A percentile compares a stretch with the other conserved stretches of the same genome.
These are phyloP conservation scores for Centropus unirufus DNA, from an alignment of 2,113 vertebrate genomes.

Conservation along the genomic window DNA sequence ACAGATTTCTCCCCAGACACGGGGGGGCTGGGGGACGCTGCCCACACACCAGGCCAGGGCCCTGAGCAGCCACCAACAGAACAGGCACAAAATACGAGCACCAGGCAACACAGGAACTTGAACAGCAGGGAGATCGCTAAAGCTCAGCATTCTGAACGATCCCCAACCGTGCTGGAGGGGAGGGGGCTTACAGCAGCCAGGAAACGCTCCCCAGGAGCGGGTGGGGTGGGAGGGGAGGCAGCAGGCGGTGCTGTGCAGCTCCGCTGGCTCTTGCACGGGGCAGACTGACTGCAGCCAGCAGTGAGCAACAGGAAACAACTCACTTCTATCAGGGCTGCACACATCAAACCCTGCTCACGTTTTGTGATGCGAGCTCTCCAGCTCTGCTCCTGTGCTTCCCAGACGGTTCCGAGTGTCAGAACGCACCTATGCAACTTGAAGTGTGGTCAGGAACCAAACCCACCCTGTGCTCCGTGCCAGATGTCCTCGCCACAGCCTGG, in stretches of 20 bases:
- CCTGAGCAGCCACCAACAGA: neutral
- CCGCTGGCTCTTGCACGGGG: neutral
- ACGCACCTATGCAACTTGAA: neutral
- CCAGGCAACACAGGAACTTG: neutral
- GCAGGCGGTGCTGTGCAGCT: fast-evolving
- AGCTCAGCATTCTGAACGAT: fast-evolving
- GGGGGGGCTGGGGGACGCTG: neutral
- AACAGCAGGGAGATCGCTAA: neutral
- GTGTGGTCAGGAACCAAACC: neutral
- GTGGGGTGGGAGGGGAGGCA: fast-evolving
- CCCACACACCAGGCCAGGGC: neutral
- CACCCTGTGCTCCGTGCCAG: neutral
- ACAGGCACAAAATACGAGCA: neutral
- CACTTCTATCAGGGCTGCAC: neutral
- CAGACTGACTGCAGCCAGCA: neutral
- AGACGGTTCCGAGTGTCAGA: neutral
- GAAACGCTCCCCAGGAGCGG: fast-evolving
- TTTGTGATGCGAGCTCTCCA: neutral
- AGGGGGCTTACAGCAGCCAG: neutral
- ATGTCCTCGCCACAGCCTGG: neutral
- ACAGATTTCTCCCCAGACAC: neutral
- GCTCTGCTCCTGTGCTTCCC: neutral
- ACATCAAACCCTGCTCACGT: neutral
- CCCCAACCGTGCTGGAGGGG: neutral
- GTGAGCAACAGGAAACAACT: fast-evolving